phyloP scores from a whole-genome alignment of 2,113 vertebrate species.

The Ciconia maguari region DNA sequence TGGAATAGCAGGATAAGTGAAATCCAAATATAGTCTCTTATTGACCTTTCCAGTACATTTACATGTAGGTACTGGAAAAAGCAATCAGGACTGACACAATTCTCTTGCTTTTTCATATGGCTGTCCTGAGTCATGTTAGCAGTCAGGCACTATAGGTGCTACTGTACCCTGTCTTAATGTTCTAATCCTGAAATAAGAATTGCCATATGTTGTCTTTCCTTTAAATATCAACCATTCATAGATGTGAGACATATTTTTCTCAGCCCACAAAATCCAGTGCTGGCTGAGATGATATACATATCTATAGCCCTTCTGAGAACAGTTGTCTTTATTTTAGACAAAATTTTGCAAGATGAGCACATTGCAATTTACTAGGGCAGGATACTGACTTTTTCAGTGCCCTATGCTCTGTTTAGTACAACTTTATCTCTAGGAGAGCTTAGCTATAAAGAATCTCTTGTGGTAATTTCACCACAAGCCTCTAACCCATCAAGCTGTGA shows the following conservation, averaged over 20 bases:
- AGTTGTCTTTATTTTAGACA: not conserved
- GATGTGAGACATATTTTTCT: not conserved
- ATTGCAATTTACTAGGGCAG: not conserved
- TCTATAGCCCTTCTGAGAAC: not conserved
- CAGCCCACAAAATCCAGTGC: not conserved
- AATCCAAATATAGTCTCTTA: not conserved
- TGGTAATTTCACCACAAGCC: not conserved
- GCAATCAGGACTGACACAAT: not conserved
- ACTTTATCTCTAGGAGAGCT: not conserved
- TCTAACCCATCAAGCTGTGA: not conserved
- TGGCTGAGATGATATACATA: not conserved
- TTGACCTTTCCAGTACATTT: not conserved
- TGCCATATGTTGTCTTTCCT: not conserved
- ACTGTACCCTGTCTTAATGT: not conserved
- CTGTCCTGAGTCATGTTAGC: not conserved
- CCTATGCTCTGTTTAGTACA: not conserved
- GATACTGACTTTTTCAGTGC: not conserved
- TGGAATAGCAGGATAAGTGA: not conserved
- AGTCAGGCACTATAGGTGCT: not conserved
- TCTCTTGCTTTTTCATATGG: not conserved
- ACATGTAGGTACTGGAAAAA: not conserved
- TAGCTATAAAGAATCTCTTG: not conserved
- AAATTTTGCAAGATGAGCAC: not conserved
- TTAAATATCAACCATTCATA: conserved; percentile 19
- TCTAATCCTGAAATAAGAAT: not conserved